Percentiles rank a stretch among this genome's conserved stretches.
These are phyloP conservation scores for Gymnopithys bicolor DNA, from an alignment of 2,797 vertebrate species.

Conservation along the genomic window DNA sequence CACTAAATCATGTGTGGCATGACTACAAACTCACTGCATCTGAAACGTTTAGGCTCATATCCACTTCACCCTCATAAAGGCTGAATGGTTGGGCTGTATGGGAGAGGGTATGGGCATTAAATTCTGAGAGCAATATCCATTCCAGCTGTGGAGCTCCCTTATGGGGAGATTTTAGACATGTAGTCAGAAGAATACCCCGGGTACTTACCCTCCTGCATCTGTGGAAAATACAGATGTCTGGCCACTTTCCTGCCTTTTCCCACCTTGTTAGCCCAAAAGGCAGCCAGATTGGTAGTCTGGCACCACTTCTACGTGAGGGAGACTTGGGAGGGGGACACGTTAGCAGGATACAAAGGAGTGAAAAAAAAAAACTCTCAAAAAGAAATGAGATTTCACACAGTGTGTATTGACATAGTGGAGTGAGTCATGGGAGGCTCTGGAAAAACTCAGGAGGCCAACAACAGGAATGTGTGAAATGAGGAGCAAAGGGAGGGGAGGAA, in stretches of 20 bases:
- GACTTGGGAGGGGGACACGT: neutral
- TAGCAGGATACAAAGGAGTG: neutral
- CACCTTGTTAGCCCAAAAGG: neutral
- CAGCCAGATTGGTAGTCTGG: neutral
- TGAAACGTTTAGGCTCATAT: neutral
- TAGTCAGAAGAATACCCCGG: neutral
- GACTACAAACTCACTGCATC: neutral
- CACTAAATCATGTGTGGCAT: slow-evolving; percentile 14
- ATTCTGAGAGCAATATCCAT: neutral
- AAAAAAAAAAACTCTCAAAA: neutral
- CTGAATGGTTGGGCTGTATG: neutral
- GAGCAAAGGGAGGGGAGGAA: neutral
- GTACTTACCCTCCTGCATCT: neutral
- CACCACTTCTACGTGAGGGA: neutral
- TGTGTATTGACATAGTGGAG: neutral
- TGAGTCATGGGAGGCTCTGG: neutral
- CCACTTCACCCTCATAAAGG: neutral
- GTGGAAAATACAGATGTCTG: neutral
- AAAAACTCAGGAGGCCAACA: neutral
- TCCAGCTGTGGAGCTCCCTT: slow-evolving; percentile 4
- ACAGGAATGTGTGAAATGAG: neutral
- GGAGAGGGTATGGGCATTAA: neutral
- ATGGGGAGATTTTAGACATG: neutral
- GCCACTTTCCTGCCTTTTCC: neutral
- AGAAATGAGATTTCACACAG: neutral